Evolutionary conservation across 2,888 invertebrate genomes (phyloP).

Genomic region (Melanotus villosus): DNA sequence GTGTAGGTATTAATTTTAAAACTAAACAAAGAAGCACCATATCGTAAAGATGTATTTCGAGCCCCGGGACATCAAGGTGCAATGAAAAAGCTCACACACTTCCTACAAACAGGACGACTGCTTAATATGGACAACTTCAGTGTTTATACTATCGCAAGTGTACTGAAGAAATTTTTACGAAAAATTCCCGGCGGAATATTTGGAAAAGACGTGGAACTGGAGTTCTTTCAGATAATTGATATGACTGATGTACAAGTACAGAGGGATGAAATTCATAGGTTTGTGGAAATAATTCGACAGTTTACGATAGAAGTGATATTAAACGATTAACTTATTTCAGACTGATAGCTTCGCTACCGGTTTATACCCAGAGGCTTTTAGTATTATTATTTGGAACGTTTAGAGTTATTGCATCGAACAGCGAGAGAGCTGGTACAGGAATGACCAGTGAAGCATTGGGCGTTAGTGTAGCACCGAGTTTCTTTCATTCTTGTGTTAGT

Average conservation of each 20-base stretch:
- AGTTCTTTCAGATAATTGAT: conserved; percentile 90
- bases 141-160: conserved; percentile 98
- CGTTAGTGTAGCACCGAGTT: conserved; percentile 95
- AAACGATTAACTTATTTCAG: conserved; percentile 69
- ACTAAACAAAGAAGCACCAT: conserved; percentile 94
- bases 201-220: conserved; percentile 91
- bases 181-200: conserved; percentile 98
- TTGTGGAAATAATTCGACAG: conserved; percentile 62
- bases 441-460: conserved; percentile 97
- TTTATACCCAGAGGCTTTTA: conserved; percentile 92
- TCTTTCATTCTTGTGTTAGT: conserved; percentile 96
- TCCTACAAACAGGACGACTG: conserved; percentile 89
- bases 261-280: conserved; percentile 94
- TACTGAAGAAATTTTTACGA: conserved; percentile 96
- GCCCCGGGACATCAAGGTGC: conserved; percentile 96
- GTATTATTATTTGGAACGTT: conserved; percentile 98
- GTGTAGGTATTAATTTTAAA: conserved; percentile 91
- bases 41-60: conserved; percentile 93
- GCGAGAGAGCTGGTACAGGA: conserved; percentile 90
- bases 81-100: conserved; percentile 94
- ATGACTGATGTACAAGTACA: conserved; percentile 86
- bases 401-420: conserved; percentile 93
- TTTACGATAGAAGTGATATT: neutral
- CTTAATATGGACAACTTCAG: conserved; percentile 96
- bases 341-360: conserved; percentile 88